These are phyloP conservation scores for Scleropages formosus DNA, from an alignment of 2,797 vertebrate genomes.

Conservation along the genomic window DNA sequence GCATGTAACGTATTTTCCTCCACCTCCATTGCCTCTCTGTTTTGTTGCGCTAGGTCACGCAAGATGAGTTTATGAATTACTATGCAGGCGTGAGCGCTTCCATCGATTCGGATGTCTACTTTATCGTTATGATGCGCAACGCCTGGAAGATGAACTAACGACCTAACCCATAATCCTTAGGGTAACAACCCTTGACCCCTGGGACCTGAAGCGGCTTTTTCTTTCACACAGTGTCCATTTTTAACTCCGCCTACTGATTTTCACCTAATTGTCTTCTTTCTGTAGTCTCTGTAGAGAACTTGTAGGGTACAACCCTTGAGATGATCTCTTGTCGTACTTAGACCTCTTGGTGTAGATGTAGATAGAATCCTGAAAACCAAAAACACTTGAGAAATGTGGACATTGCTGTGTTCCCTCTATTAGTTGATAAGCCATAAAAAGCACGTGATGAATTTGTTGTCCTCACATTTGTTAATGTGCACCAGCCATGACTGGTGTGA, in stretches of 20 bases:
- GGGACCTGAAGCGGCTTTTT: slow-evolving; percentile 28
- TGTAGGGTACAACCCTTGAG: slow-evolving; percentile 3
- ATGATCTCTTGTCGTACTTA: slow-evolving; percentile 30
- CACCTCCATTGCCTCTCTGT: slow-evolving; percentile 51
- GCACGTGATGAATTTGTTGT: neutral
- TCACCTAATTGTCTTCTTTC: neutral
- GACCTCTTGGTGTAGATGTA: slow-evolving; percentile 21
- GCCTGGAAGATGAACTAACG: slow-evolving; percentile 72
- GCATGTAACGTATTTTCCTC: neutral
- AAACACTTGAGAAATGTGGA: slow-evolving; percentile 8
- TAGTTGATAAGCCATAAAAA: neutral
- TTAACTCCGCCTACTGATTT: neutral
- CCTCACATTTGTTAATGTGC: neutral
- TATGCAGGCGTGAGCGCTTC: slow-evolving; percentile 81
- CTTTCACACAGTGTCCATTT: neutral
- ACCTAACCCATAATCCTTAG: slow-evolving; percentile 29
- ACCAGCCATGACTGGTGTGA: no score
- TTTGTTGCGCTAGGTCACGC: slow-evolving; percentile 69
- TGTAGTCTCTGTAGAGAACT: neutral
- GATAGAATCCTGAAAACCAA: neutral
- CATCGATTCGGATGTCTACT: slow-evolving; percentile 74
- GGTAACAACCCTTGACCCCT: slow-evolving; percentile 49
- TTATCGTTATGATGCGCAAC: slow-evolving; percentile 71
- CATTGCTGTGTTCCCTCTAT: neutral
- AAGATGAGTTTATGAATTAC: slow-evolving; percentile 83